A percentile compares a stretch with the other conserved stretches of the same genome.
phyloP scores from a whole-genome alignment of 2,113 vertebrate species.

The Hypanus sabinus region DNA sequence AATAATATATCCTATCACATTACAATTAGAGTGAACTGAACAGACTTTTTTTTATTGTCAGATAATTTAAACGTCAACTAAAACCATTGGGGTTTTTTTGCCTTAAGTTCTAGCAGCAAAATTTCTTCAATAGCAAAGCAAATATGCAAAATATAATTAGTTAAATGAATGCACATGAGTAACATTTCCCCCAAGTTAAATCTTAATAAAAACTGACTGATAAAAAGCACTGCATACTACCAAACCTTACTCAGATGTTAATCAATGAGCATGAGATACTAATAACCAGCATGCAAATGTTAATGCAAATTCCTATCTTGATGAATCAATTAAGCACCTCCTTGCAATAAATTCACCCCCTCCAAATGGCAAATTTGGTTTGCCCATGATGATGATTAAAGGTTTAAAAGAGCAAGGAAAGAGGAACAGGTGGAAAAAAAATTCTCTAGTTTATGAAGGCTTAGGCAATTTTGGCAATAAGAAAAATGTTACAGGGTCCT shows the following conservation, averaged over 20 bases:
- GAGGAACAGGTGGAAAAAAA: constrained; percentile 46
- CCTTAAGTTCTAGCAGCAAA: neutral
- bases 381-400: constrained; percentile 51
- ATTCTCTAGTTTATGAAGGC: neutral
- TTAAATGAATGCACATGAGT: neutral
- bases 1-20: neutral
- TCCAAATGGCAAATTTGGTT: constrained; percentile 64
- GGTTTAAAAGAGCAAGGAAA: constrained; percentile 50
- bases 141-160: too few relatives aligned
- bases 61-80: neutral
- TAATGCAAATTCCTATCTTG: constrained; percentile 53
- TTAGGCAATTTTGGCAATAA: neutral
- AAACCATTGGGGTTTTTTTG: neutral
- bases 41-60: neutral
- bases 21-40: neutral
- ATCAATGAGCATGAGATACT: neutral
- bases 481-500: constrained; percentile 58
- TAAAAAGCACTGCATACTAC: neutral
- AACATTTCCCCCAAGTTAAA: neutral
- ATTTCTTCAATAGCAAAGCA: too few relatives aligned
- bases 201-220: neutral
- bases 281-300: constrained; percentile 2
- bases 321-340: constrained; percentile 63
- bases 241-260: too few relatives aligned
- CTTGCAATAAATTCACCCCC: constrained; percentile 69